Conservation (phyloP, 2,797 vertebrate species). For the Rachycentron canadum region DNA sequence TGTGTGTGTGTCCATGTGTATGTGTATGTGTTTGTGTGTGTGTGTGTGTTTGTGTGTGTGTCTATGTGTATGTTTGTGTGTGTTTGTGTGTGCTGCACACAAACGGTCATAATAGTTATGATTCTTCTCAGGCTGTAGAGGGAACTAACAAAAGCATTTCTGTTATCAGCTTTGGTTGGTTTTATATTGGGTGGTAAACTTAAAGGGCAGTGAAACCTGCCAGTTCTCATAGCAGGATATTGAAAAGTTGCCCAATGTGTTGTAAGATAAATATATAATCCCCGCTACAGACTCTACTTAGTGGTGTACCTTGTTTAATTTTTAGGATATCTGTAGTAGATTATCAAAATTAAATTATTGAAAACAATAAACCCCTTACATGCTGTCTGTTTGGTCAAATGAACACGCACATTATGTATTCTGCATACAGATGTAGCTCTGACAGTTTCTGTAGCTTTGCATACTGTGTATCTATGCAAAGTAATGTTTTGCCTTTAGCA, state of each 20-base stretch:
- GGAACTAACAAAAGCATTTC: conserved; percentile 30
- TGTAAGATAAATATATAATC: not conserved
- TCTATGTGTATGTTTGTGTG: too few species aligned
- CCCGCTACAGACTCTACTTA: not conserved
- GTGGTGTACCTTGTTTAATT: not conserved
- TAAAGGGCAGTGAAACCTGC: not conserved
- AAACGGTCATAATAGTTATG: conserved; percentile 32
- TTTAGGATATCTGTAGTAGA: not conserved
- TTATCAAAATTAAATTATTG: not conserved
- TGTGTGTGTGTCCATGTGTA: not conserved
- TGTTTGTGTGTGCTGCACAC: not conserved
- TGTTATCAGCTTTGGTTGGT: conserved; percentile 15
- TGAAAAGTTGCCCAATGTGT: not conserved
- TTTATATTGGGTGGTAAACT: conserved; percentile 8
- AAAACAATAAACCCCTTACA: not conserved
- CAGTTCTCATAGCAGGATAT: not conserved
- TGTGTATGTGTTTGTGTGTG: too few species aligned
- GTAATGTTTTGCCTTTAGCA: conserved; percentile 44
- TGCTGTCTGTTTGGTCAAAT: conserved; percentile 1
- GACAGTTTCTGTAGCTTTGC: conserved; percentile 23
- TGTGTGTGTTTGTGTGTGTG: too few species aligned
- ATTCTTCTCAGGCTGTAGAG: conserved; percentile 29
- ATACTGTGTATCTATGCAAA: conserved; percentile 39
- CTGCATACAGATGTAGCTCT: conserved; percentile 21
- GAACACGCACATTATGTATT: conserved; percentile 29